Base-by-base conservation (phyloP, 1,140 invertebrate species). In the Drosophila nannoptera region DNA sequence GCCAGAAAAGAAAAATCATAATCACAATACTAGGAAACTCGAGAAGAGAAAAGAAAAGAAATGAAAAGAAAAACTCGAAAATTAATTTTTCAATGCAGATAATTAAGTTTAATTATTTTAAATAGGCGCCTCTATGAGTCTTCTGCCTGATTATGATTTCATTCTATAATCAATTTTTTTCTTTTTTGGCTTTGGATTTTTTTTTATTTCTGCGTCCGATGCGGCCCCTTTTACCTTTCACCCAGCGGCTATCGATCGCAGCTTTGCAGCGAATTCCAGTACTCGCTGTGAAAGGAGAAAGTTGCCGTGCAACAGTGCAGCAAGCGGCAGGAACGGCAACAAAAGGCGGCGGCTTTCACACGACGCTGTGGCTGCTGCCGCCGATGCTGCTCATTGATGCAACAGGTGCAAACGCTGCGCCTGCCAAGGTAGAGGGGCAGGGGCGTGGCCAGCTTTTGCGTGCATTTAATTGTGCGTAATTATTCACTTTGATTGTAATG, bases 401-500 rank as follows among this genome's bases (percentile, higher is more conserved):
- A 64, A 69, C 60, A 58, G 46, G 32, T 56, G 60, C 43, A 45
- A 45, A 38, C n/a, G 31, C 36, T 32, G 22, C 3, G 22, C 22
- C 1, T 3, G 22, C 22, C 22, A 3, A 22, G 22, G 22, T 22
- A 3, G 22, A 22, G 22, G 22, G 22, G n/a, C 2, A 11, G 42
- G 43, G 67, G 68, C 75, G 63, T 82, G 75, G 16, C 61, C 22
- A 49, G 38, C 16, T 35, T 29, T 66, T 76, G 81, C 76, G 76
- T 83, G 80, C 80, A 80, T 70, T 84, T 83, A 84, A 83, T 75
- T 67, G 69, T 63, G 78, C 78, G 78, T 81, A 82, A 81, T 81
- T 81, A 81, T 83, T 83, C 80, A 83, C 80, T 83, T 83, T 84
- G 76, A 45, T 43, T 53, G 72, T 54, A 72, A 73, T 73, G 78